These are phyloP conservation scores for Andrena minutula DNA, from an alignment of 2,888 invertebrate species.

Conservation along the genomic window DNA sequence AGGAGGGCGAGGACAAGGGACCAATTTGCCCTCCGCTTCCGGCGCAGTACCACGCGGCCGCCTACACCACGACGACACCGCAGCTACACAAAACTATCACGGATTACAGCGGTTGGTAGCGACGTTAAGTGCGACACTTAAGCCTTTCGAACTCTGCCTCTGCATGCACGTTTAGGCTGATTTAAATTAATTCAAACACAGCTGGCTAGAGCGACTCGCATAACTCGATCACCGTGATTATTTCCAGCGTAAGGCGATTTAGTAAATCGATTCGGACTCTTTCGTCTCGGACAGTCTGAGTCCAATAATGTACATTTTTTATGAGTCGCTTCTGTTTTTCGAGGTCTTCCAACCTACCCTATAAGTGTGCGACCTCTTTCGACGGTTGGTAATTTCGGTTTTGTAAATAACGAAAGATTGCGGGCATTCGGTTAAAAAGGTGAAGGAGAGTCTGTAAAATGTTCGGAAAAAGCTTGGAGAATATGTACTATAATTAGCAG, in stretches of 20 bases:
- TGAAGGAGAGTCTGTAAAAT: too few species aligned
- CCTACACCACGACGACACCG: slow-evolving; percentile 80
- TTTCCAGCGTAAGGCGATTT: not conserved
- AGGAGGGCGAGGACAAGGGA: slow-evolving; percentile 82
- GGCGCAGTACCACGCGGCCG: slow-evolving; percentile 81
- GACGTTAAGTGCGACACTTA: slow-evolving; percentile 61
- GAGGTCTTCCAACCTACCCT: too few species aligned
- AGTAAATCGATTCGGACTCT: too few species aligned
- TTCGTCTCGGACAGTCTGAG: too few species aligned
- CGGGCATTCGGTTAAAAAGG: too few species aligned
- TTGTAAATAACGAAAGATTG: too few species aligned
- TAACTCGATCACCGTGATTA: not conserved
- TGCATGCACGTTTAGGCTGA: slow-evolving; percentile 49
- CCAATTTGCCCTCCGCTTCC: slow-evolving; percentile 84
- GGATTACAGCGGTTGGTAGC: slow-evolving; percentile 80
- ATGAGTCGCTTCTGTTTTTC: too few species aligned
- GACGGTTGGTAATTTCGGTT: too few species aligned
- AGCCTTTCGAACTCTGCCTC: slow-evolving; percentile 53
- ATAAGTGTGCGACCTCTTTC: too few species aligned
- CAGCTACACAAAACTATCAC: slow-evolving; percentile 82
- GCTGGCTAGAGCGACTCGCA: not conserved
- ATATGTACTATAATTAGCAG: too few species aligned
- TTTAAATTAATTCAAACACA: slow-evolving; percentile 52
- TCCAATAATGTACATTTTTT: too few species aligned
- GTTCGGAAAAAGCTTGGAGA: too few species aligned